phyloP scores from a whole-genome alignment of 2,113 vertebrate genomes.

The Pipra filicauda region DNA sequence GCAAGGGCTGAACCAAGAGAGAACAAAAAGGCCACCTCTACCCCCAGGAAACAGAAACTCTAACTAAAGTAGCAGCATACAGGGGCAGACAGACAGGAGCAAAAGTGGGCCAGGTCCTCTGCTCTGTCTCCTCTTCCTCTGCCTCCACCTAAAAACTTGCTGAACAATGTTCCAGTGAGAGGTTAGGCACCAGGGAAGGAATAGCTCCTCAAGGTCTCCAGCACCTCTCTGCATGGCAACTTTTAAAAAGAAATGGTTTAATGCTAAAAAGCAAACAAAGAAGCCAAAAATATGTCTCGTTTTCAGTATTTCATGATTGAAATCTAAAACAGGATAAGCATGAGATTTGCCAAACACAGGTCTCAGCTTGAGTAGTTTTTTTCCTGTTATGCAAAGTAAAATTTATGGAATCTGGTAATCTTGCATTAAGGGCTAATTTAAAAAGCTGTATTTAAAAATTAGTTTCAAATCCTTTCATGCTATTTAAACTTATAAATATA shows the following conservation, averaged over 20 bases:
- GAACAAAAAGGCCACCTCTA: neutral
- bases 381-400: neutral
- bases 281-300: neutral
- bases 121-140: accelerated
- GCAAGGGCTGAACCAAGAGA: neutral
- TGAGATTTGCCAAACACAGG: neutral
- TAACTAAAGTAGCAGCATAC: neutral
- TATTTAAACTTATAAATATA: neutral
- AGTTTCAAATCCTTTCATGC: neutral
- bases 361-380: neutral
- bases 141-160: neutral
- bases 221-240: neutral
- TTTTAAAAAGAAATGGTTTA: neutral
- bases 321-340: neutral
- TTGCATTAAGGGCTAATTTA: neutral
- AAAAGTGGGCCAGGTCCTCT: accelerated
- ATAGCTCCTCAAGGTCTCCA: neutral
- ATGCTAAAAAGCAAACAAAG: neutral
- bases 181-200: neutral
- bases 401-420: neutral
- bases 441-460: neutral
- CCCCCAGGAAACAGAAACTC: neutral
- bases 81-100: neutral
- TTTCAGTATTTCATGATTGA: neutral
- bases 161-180: neutral